Base-by-base conservation (phyloP, 1,140 invertebrate species). In the Pogonomyrmex californicus region DNA sequence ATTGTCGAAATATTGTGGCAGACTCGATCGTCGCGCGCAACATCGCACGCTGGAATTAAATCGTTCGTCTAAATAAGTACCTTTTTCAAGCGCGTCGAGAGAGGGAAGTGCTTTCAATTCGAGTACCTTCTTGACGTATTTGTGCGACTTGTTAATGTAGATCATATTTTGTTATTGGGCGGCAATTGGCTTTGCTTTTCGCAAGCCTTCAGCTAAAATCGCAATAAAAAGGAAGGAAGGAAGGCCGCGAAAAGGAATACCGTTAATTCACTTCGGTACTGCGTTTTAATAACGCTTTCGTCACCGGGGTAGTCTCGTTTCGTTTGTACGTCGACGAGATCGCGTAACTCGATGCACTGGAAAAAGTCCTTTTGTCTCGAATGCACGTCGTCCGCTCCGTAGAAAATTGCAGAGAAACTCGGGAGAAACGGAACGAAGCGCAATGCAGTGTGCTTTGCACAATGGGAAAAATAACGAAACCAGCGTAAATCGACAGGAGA, bases 371-470 rank as follows among this genome's bases (percentile, higher is more conserved):
- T 87, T 87, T 87, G 81, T 87, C 51, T 63, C 77, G 81, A 60
- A 65, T 63, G 68, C 75, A 81, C 73, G 71, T 70, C 65, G 77
- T 68, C 38, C 68, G 49, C 14, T 54, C 7, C 70, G 88, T 83
- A 86, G 85, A 87, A 89, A 90, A 90, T 89, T 89, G 77, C 71
- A 70, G 88, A 81, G 87, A 90, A 88, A 86, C 65, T 65, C 76
- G 81, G 70, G 51, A 85, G 62, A 85, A 76, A 85, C 56, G 68
- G 36, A 71, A 49, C 47, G 47, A 68, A 82, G 77, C 85, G 85
- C 85, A 60, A 49, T 14, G 54, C 30, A 17, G 41, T 41, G 41
- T 41, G 60, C 62, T 79, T 66, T 58, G 77, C 44, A 76, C 73
- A 75, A 70, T 60, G 49, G 54, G 44, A 41, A 77, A 85, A 85